Conservation (phyloP, 2,797 vertebrate species). For the Gambelia wislizenii region DNA sequence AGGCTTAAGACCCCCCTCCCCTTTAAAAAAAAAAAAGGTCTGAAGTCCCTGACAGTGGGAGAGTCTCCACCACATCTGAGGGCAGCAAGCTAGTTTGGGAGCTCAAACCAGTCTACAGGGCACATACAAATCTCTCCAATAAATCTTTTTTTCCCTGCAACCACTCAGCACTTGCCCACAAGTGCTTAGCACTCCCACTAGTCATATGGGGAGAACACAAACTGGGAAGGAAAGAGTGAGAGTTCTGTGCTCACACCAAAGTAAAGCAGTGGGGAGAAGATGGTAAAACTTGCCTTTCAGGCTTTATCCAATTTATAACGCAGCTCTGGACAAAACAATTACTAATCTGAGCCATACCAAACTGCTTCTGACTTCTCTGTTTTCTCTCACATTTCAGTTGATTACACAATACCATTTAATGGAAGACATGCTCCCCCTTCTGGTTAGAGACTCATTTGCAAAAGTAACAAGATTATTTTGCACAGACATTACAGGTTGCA, state of each 20-base stretch:
- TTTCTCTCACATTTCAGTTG: accelerated
- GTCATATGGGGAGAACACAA: not conserved
- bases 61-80: no score
- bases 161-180: no score
- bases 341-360: not conserved
- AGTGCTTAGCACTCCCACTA: no score
- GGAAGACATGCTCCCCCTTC: conserved; percentile 68
- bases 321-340: not conserved
- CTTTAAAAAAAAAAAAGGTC: no score
- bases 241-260: not conserved
- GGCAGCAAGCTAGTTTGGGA: no score
- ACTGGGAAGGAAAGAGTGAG: not conserved
- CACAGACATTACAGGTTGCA: not conserved
- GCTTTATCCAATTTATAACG: not conserved
- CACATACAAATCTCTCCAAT: no score
- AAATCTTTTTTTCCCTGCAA: no score
- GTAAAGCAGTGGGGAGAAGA: not conserved
- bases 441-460: conserved; percentile 38
- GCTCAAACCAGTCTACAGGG: no score
- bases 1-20: no score
- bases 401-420: not conserved
- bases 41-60: no score
- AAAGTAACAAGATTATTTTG: not conserved
- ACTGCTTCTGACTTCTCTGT: not conserved
- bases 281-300: not conserved